Conservation (phyloP, 2,797 vertebrate genomes). For the Sparidentex hasta region DNA sequence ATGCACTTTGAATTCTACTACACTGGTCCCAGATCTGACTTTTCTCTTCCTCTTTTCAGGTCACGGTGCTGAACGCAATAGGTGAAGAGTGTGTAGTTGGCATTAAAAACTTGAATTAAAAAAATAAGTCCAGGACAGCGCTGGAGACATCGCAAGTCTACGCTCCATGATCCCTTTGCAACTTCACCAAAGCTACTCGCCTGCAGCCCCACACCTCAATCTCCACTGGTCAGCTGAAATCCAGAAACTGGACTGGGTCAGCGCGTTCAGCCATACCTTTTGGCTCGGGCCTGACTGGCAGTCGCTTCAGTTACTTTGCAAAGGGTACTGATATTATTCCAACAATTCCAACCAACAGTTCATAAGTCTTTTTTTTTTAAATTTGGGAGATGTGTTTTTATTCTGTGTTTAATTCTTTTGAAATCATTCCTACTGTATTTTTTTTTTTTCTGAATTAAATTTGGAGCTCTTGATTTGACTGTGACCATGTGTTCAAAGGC, state of each 20-base stretch:
- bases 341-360: conserved; percentile 27
- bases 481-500: not conserved
- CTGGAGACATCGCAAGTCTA: conserved; percentile 76
- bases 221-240: conserved; percentile 63
- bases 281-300: conserved; percentile 83
- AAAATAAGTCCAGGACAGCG: conserved; percentile 77
- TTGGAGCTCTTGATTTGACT: conserved; percentile 8
- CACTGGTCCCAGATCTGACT: not conserved
- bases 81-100: conserved; percentile 89
- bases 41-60: conserved; percentile 75
- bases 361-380: conserved; percentile 29
- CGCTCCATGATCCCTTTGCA: conserved; percentile 86
- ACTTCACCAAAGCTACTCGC: conserved; percentile 91
- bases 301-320: conserved; percentile 70
- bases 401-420: conserved; percentile 15
- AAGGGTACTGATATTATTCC: conserved; percentile 31
- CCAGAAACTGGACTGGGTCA: conserved; percentile 83
- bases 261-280: conserved; percentile 79
- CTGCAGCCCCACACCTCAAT: conserved; percentile 86
- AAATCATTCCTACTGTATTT: conserved; percentile 6
- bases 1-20: not conserved
- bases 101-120: conserved; percentile 86
- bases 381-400: not conserved
- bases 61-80: conserved; percentile 90
- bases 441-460: conserved; percentile 9